Conservation (phyloP, 2,113 vertebrate genomes). For the Anguilla rostrata region DNA sequence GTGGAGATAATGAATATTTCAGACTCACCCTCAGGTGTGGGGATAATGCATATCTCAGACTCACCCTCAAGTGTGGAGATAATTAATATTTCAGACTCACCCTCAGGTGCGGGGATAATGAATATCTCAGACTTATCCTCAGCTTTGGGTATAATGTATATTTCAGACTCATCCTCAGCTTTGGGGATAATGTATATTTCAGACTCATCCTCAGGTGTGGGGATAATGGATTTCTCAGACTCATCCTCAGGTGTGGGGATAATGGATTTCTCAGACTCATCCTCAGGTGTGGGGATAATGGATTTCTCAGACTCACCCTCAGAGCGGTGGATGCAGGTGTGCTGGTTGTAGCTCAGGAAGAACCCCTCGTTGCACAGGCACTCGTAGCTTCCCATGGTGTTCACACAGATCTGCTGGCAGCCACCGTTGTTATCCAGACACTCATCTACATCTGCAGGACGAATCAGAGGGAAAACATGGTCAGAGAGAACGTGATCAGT, state of each 20-base stretch:
- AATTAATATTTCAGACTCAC: not conserved
- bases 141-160: no score
- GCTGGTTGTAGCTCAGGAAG: conserved; percentile 97
- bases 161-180: conserved; percentile 82
- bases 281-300: not conserved
- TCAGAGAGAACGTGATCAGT: not conserved
- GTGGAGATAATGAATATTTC: not conserved
- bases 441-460: conserved; percentile 85
- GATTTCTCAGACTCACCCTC: conserved; percentile 75
- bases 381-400: conserved; percentile 97
- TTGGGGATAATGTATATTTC: conserved; percentile 52
- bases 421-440: conserved; percentile 95
- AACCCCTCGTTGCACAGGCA: conserved; percentile 90
- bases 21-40: not conserved
- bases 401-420: conserved; percentile 95
- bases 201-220: not conserved
- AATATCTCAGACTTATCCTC: not conserved
- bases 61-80: not conserved
- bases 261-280: not conserved
- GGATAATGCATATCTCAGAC: not conserved
- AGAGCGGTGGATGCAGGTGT: conserved; percentile 97
- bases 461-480: conserved; percentile 29
- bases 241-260: not conserved
- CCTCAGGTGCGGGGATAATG: no score
- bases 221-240: no score